Evolutionary conservation across 2,797 vertebrate genomes (phyloP).

Genomic region (Phoebastria nigripes): DNA sequence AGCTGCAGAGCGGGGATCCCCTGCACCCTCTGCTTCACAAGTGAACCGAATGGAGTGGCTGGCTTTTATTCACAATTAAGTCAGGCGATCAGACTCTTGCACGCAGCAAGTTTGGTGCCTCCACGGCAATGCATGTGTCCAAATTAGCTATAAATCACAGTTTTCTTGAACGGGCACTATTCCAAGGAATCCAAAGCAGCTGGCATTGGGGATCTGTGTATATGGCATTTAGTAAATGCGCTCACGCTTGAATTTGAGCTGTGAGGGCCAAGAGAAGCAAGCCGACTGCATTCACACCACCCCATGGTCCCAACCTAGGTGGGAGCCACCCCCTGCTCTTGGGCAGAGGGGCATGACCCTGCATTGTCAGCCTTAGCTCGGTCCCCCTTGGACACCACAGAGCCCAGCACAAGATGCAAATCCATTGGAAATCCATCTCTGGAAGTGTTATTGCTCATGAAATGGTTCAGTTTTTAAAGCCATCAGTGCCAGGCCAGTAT

Average conservation of each 20-base stretch:
- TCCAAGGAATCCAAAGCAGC: not conserved
- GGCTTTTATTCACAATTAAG: not conserved
- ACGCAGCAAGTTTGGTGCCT: not conserved
- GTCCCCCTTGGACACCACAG: not conserved
- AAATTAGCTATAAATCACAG: not conserved
- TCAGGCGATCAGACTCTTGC: not conserved
- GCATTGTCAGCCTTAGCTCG: not conserved
- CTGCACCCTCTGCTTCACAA: fast-evolving
- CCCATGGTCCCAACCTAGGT: not conserved
- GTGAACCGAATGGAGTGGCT: not conserved
- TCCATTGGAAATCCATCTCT: not conserved
- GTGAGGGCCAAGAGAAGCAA: not conserved
- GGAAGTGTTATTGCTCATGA: not conserved
- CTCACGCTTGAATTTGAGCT: not conserved
- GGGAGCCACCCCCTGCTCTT: not conserved
- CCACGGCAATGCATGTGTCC: not conserved
- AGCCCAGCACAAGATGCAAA: not conserved
- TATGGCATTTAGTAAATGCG: not conserved
- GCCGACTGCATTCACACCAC: not conserved
- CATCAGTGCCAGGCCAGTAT: not conserved
- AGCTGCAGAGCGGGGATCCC: not conserved
- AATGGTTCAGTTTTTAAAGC: not conserved
- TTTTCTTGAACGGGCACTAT: not conserved
- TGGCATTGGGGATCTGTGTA: not conserved
- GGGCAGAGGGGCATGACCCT: not conserved